Percentiles rank a stretch among this genome's conserved stretches.
Evolutionary conservation across 2,888 invertebrate genomes (phyloP).

Genomic region (Xanthorhoe designata): DNA sequence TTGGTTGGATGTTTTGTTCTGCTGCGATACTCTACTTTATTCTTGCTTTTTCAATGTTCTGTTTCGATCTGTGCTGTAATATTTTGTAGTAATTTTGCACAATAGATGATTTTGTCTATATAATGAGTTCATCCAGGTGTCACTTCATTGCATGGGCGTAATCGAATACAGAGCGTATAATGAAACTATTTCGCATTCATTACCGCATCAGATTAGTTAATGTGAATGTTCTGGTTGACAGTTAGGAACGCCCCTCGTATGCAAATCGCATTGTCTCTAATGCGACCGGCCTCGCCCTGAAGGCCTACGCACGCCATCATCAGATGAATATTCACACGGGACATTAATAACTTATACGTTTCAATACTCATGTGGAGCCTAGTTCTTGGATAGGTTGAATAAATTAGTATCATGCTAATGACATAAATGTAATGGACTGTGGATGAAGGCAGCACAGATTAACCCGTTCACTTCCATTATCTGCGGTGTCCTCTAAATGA

Average conservation of each 20-base stretch:
- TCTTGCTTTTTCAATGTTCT: constrained; percentile 6
- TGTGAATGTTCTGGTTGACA: constrained; percentile 82
- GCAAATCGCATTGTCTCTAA: constrained; percentile 83
- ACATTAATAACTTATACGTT: constrained; percentile 51
- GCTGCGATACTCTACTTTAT: constrained; percentile 11
- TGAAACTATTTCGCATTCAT: constrained; percentile 72
- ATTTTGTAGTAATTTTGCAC: neutral
- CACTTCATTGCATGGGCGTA: constrained; percentile 47
- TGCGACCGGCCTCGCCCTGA: constrained; percentile 73
- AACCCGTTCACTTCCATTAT: too few relatives aligned
- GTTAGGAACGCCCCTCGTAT: constrained; percentile 78
- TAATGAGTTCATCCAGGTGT: constrained; percentile 22
- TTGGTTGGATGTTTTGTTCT: constrained; percentile 16
- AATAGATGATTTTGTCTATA: constrained; percentile 6
- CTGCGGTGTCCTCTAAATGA: too few relatives aligned
- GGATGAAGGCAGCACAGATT: neutral
- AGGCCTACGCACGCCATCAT: constrained; percentile 74
- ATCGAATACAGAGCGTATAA: constrained; percentile 60
- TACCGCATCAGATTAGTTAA: constrained; percentile 73
- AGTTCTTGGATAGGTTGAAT: neutral
- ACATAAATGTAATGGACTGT: neutral
- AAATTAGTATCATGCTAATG: neutral
- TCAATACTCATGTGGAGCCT: constrained; percentile 18
- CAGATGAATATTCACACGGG: constrained; percentile 79
- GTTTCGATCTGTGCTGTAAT: neutral